Conservation (phyloP, 2,113 vertebrate genomes). For the Naja naja region DNA sequence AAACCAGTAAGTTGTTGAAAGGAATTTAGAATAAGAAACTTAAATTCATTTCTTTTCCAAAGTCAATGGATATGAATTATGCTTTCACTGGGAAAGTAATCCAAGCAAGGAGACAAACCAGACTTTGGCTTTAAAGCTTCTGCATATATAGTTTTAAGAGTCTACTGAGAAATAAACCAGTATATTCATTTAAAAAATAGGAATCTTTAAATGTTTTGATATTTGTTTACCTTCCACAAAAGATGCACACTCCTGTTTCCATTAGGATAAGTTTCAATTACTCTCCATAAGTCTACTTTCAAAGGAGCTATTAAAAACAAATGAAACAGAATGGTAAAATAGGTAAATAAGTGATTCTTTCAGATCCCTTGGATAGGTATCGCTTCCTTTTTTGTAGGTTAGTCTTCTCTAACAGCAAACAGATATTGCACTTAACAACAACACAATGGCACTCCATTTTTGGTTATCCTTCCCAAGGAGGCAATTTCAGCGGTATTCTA, state of each 20-base stretch:
- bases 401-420: background rate
- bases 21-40: background rate
- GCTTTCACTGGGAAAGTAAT: background rate
- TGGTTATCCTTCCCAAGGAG: background rate
- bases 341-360: background rate
- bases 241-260: constrained; percentile 59
- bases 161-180: background rate
- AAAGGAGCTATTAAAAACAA: constrained; percentile 55
- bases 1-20: background rate
- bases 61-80: background rate
- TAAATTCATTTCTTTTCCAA: background rate
- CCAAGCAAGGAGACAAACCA: background rate
- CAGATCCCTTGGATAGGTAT: background rate
- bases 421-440: background rate
- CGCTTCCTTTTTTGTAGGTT: background rate
- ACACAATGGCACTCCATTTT: background rate
- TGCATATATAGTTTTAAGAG: background rate
- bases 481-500: background rate
- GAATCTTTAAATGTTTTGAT: background rate
- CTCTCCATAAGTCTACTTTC: constrained; percentile 71
- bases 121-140: background rate
- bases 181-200: background rate
- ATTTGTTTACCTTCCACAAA: constrained; percentile 69
- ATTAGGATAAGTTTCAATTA: constrained; percentile 47
- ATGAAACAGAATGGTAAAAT: constrained; percentile 6